Conservation (phyloP, 2,888 invertebrate species). For the Antitype chi region DNA sequence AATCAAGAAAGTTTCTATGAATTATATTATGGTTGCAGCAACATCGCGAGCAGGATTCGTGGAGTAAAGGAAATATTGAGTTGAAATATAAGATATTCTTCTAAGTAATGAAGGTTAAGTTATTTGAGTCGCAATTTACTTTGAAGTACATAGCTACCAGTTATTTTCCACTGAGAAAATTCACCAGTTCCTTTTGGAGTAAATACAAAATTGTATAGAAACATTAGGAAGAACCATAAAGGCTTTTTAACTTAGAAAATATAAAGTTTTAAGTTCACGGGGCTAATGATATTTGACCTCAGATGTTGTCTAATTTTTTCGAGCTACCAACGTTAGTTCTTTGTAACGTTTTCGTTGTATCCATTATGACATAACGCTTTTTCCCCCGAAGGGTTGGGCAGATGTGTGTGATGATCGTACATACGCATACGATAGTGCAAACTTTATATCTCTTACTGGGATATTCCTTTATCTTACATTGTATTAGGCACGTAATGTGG, state of each 20-base stretch:
- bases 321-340: slow-evolving; percentile 17
- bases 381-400: too few species aligned
- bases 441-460: slow-evolving; percentile 25
- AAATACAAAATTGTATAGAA: slow-evolving; percentile 21
- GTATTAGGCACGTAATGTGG: slow-evolving; percentile 24
- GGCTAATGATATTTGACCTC: slow-evolving; percentile 23
- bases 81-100: slow-evolving; percentile 11
- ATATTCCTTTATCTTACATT: slow-evolving; percentile 14
- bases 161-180: background rate
- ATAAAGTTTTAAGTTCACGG: slow-evolving; percentile 7
- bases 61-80: background rate
- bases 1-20: slow-evolving; percentile 3
- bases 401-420: too few species aligned
- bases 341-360: slow-evolving; percentile 33
- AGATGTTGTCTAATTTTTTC: slow-evolving; percentile 19
- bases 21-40: background rate
- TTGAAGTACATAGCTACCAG: slow-evolving; percentile 9
- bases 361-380: too few species aligned
- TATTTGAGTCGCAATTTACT: slow-evolving; percentile 33
- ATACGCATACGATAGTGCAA: too few species aligned
- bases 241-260: background rate
- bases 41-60: background rate
- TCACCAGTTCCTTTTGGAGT: slow-evolving; percentile 1
- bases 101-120: slow-evolving; percentile 3
- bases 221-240: background rate